Conservation (phyloP, 2,113 vertebrate genomes). For the Phalacrocorax brasilianus region DNA sequence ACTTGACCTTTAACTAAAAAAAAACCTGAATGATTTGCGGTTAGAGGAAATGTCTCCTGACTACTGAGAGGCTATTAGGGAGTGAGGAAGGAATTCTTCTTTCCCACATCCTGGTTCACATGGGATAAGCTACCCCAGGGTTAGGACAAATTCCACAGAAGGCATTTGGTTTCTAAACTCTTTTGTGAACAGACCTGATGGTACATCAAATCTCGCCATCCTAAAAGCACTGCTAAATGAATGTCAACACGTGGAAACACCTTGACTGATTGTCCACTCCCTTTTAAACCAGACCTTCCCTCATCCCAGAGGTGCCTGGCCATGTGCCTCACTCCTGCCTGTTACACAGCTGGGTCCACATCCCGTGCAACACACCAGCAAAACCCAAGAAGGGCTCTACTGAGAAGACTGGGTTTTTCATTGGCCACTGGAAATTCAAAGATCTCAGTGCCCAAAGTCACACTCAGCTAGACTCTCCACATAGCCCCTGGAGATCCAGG, state of each 20-base stretch:
- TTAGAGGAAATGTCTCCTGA: background rate
- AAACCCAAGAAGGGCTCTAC: background rate
- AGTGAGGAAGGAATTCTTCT: background rate
- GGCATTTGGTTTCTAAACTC: background rate
- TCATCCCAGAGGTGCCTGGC: background rate
- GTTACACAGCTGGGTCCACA: background rate
- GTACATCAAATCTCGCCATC: background rate
- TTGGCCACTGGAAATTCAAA: background rate
- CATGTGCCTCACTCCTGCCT: background rate
- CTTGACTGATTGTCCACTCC: rapidly evolving
- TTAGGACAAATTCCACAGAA: background rate
- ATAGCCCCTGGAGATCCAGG: background rate
- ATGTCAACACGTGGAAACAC: background rate
- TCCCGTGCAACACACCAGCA: background rate
- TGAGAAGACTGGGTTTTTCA: background rate
- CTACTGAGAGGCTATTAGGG: background rate
- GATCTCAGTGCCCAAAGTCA: background rate
- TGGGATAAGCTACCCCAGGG: background rate
- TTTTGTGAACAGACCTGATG: background rate
- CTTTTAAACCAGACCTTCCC: background rate
- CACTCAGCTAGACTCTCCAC: background rate
- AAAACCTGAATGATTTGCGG: background rate
- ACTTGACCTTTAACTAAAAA: background rate
- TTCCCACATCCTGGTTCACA: background rate
- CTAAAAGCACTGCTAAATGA: background rate